Evolutionary conservation across 2,888 invertebrate species (phyloP).

Genomic region (Iphiclides podalirius): DNA sequence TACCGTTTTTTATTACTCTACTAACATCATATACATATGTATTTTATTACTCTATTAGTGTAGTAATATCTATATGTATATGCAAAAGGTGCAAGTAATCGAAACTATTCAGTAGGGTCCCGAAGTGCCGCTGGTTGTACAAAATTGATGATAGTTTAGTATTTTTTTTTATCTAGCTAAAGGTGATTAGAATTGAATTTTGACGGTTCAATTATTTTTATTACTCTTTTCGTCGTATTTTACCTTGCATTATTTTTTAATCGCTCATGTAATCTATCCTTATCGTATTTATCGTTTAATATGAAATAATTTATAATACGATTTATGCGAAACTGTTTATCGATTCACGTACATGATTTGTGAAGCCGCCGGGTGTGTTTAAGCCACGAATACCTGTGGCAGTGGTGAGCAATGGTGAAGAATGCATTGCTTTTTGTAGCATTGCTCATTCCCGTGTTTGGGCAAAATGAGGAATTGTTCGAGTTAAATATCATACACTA

Average conservation of each 20-base stretch:
- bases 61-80: too few relatives aligned
- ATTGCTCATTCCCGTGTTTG: slow-evolving; percentile 33
- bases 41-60: too few relatives aligned
- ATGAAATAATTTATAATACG: neutral
- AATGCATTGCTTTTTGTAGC: slow-evolving; percentile 28
- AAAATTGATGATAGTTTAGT: too few relatives aligned
- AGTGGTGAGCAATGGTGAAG: slow-evolving; percentile 12
- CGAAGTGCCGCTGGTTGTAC: too few relatives aligned
- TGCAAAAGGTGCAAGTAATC: too few relatives aligned
- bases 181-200: too few relatives aligned
- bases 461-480: slow-evolving; percentile 43
- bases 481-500: slow-evolving; percentile 72
- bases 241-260: neutral
- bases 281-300: slow-evolving; percentile 15
- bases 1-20: too few relatives aligned
- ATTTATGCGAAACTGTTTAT: neutral
- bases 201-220: too few relatives aligned
- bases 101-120: too few relatives aligned
- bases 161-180: too few relatives aligned
- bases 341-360: neutral
- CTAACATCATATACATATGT: too few relatives aligned
- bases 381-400: neutral
- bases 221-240: too few relatives aligned
- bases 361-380: neutral
- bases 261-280: neutral